phyloP scores from a whole-genome alignment of 2,888 invertebrate species.

The Arenicola marina region DNA sequence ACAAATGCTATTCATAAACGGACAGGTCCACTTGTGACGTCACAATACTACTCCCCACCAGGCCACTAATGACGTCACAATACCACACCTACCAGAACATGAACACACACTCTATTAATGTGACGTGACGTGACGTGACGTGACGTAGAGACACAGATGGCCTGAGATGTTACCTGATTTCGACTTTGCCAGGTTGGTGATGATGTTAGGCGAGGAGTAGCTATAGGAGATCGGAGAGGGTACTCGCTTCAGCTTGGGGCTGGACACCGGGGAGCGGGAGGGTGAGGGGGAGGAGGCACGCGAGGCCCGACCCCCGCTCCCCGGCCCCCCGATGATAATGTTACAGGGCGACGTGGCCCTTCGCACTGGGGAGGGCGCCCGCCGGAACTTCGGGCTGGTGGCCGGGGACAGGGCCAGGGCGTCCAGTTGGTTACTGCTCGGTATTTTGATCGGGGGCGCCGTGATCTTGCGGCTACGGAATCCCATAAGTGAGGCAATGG shows the following conservation, averaged over 20 bases:
- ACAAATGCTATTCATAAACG: too few relatives aligned
- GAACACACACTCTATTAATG: not conserved
- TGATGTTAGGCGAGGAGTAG: slow-evolving; percentile 58
- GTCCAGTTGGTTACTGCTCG: slow-evolving; percentile 37
- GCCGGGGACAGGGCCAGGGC: slow-evolving; percentile 49
- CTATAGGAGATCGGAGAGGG: slow-evolving; percentile 59
- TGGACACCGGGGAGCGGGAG: slow-evolving; percentile 21
- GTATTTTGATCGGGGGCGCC: slow-evolving; percentile 24
- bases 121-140: not conserved
- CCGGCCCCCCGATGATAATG: too few relatives aligned
- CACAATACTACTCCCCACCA: too few relatives aligned
- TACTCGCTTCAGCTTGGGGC: slow-evolving; percentile 44
- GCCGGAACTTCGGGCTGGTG: slow-evolving; percentile 44
- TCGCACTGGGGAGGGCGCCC: slow-evolving; percentile 32
- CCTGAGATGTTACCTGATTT: slow-evolving; percentile 19
- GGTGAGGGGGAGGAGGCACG: slow-evolving; percentile 23
- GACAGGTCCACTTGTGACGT: too few relatives aligned
- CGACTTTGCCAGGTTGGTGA: slow-evolving; percentile 43
- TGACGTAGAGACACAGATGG: not conserved
- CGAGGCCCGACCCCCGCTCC: slow-evolving; percentile 27
- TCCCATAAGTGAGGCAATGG: slow-evolving; percentile 28
- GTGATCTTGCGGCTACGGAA: slow-evolving; percentile 21
- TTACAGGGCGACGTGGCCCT: slow-evolving; percentile 25
- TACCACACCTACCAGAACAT: too few relatives aligned
- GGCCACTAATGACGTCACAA: too few relatives aligned